Base-by-base conservation (phyloP, 2,888 invertebrate species). In the Tyria jacobaeae region DNA sequence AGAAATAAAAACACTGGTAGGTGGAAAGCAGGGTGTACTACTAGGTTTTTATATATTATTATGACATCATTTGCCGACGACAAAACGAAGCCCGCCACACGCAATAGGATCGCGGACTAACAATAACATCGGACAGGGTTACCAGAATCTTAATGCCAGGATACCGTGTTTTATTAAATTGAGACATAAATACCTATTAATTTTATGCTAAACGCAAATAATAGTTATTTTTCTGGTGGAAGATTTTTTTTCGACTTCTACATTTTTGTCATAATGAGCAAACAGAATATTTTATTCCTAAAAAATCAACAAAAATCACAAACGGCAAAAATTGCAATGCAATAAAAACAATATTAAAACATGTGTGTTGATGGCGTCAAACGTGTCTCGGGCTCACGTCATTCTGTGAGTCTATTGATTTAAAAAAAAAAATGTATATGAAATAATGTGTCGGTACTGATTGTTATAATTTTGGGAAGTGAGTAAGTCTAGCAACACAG, bases 21-120 rank as follows among this genome's bases (percentile, higher is more conserved):
- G n/a, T n/a, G n/a, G n/a, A n/a, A n/a, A n/a, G n/a, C 86, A 21
- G 5, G 2, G 21, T 12, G 12, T 10, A 4, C 10, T 21, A 12
- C 44, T 44, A 21, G 39, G 9, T 17, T n/a, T 41, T n/a, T 9
- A 9, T 7, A 41, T 9, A 17, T 7, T 5, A 37, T n/a, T 17
- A 41, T 41, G 41, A 41, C 41, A 21, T 41, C 41, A 41, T 41
- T 41, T 1, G 1, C n/a, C 12, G 35, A 10, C 12, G 1, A 21
- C 21, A 44, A 10, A 12, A 12, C 12, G 44, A 17, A 3, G 21
- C 21, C 10, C 10, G 17, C 44, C 21, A 14, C 12, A 12, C 35
- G 35, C 10, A 34, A 17, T 7, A 14, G 35, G 0, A 21, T 7
- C 12, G 10, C 21, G 34, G 34, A 51, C 21, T 51, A 31, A 51